phyloP scores from a whole-genome alignment of 2,797 vertebrate genomes.

The Anguilla pacifica region DNA sequence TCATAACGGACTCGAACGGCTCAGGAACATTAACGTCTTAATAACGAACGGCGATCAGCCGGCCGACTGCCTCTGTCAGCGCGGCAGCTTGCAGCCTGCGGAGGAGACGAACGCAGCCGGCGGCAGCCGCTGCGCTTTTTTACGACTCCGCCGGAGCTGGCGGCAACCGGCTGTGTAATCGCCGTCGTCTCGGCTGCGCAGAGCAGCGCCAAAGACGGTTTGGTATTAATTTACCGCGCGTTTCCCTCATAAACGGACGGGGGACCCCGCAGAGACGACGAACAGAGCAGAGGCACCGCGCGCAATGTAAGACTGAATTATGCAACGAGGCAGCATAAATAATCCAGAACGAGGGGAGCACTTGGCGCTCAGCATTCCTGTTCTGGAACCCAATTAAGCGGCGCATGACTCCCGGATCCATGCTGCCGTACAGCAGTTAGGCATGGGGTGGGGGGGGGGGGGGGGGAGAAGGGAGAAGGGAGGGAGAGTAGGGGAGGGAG shows the following conservation, averaged over 20 bases:
- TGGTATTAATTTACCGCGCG: background rate
- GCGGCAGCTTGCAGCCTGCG: background rate
- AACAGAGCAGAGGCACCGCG: background rate
- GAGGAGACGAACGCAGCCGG: background rate
- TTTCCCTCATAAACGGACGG: background rate
- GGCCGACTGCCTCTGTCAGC: background rate
- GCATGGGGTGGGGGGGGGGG: background rate
- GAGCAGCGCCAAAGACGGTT: background rate
- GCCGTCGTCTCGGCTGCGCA: background rate
- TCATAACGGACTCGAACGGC: background rate
- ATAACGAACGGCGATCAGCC: background rate
- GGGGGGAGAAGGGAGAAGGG: background rate
- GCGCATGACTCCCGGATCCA: background rate
- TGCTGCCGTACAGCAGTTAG: too few species aligned
- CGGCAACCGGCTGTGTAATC: constrained; percentile 4
- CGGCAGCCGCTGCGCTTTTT: background rate
- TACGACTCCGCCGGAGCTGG: background rate
- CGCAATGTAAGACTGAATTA: background rate
- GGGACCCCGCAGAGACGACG: background rate
- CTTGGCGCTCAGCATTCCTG: background rate
- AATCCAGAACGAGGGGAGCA: background rate
- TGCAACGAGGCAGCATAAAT: background rate
- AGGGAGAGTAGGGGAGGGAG: too few species aligned
- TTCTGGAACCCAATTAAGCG: background rate
- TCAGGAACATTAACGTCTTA: background rate